Base-by-base conservation (phyloP, 1,140 invertebrate species). In the Nasonia longicornis region DNA sequence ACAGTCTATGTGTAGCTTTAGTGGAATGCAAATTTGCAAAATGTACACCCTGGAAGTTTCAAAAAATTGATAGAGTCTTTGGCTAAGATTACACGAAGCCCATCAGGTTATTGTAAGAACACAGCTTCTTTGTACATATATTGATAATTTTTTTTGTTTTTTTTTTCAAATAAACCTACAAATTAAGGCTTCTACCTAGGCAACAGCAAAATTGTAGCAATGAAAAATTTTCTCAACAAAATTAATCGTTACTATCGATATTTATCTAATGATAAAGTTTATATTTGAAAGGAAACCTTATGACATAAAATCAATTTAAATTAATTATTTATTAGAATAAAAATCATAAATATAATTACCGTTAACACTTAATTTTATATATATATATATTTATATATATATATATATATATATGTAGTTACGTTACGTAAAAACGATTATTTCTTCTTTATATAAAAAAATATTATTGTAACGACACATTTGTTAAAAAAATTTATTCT, bases 51-150 rank as follows among this genome's bases (percentile, higher is more conserved):
- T 83, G 82, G 82, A 83, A 83, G 78, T 80, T 71, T 58, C 26
- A 72, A 78, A 82, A 45, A 69, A 75, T 82, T 78, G 77, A 75
- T 82, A 58, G 77, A 80, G 52, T 83, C 78, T 83, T 80, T 80
- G 82, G 82, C 79, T 77, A 80, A 83, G 73, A 72, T 80, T 73
- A 80, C 77, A 77, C 74, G 52, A 83, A 83, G 82, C 82, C 78
- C 82, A 83, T 71, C 78, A 83, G 78, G 78, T 80, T 77, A 83
- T 83, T 83, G 82, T 77, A 80, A 76, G 73, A 83, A 83, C 79
- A 81, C 79, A 83, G 82, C 78, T 83, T 83, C 82, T 80, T 83
- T 83, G 82, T 83, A 83, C 78, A 83, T 80, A 83, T 48, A 80
- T 80, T 72, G 69, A 79, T 76, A 64, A 67, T 69, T 77, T 67